These are phyloP conservation scores for Caloenas nicobarica DNA, from an alignment of 2,113 vertebrate genomes.

Conservation along the genomic window DNA sequence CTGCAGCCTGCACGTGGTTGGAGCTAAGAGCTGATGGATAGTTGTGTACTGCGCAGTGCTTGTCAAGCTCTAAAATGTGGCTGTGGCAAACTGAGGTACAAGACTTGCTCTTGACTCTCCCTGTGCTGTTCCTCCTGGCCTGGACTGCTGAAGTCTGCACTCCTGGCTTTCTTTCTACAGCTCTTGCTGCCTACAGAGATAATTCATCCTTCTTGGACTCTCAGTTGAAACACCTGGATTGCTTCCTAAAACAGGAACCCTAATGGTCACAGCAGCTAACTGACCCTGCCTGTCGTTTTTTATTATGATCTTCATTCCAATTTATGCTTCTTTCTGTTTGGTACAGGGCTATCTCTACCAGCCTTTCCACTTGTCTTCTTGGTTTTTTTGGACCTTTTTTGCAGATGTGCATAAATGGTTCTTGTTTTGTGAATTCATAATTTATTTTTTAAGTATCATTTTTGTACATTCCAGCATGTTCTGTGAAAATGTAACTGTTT, in stretches of 20 bases:
- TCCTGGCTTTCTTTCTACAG: background rate
- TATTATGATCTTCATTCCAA: background rate
- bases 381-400: background rate
- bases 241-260: background rate
- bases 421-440: background rate
- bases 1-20: background rate
- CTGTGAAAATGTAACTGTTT: background rate
- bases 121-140: background rate
- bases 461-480: background rate
- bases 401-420: background rate
- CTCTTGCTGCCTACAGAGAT: background rate
- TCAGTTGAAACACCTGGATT: background rate
- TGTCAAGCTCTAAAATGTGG: background rate
- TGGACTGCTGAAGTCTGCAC: background rate
- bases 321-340: background rate
- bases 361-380: background rate
- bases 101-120: background rate
- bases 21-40: background rate
- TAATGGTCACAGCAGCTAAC: background rate
- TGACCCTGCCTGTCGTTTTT: background rate
- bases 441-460: background rate
- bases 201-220: background rate
- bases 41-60: accelerated
- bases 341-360: background rate
- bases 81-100: background rate